Evolutionary conservation across 2,113 vertebrate genomes (phyloP), one percentile per base, ranked within the genome.

Genomic region (Odontophorus gujanensis): DNA sequence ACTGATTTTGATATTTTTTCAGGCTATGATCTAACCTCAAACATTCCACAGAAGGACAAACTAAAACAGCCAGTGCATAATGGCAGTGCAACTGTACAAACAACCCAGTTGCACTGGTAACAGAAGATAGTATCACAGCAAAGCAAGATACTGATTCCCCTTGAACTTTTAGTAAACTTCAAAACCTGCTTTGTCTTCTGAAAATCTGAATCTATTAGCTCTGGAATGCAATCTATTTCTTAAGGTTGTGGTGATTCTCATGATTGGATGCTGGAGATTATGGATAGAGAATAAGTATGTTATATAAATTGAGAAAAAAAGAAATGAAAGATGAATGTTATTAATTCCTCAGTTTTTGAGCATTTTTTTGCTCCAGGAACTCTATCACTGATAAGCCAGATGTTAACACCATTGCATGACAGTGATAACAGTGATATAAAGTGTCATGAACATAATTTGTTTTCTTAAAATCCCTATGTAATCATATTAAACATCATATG

Each of bases 201-300:
- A 85, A 89, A 72, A 28, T 84, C 32, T 40, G 69, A 85, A 92
- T 61, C 25, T 68, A 90, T 74, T 80, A 80, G 65, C 5, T 50
- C 12, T 63, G n/a, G 83, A 65, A 28, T 79, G 89, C 88, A 85
- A 63, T 63, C 9, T 42, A 15, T 78, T 96, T 96, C 81, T 66
- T 91, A n/a, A 73, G 30, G 21, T 75, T 32, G 18, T 32, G 30
- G 55, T 32, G 18, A n/a, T 96, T 96, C 81, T 66, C 90, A n/a
- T 79, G n/a, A 21, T 81, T 57, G 55, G 30, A 57, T n/a, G 3
- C 26, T 93, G 34, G n/a, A 40, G 22, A 61, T 59, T n/a, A 75
- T 43, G 38, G 34, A 42, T 11, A 68, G 17, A 79, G 12, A 88
- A 73, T 43, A 78, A 68, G 13, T 58, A 43, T 45, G 14, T 72